A percentile compares a stretch with the other conserved stretches of the same genome.
Evolutionary conservation across 2,797 vertebrate species (phyloP).

Genomic region (Chiroxiphia lanceolata): DNA sequence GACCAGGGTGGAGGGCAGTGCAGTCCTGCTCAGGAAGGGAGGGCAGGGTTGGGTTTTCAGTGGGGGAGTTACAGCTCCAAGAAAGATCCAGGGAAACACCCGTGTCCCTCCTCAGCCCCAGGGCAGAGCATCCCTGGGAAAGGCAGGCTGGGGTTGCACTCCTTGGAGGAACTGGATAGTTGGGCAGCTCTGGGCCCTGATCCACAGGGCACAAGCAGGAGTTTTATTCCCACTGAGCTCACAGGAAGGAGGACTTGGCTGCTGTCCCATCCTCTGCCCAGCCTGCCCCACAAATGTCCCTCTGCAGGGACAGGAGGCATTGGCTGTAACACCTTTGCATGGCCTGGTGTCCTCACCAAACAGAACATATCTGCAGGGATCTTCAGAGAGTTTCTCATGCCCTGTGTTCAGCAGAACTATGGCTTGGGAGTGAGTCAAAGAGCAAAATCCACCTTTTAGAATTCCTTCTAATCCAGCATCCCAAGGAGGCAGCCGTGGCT

Average conservation of each 20-base stretch:
- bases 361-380: not conserved
- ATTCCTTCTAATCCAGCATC: not conserved
- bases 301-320: not conserved
- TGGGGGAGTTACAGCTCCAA: not conserved
- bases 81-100: not conserved
- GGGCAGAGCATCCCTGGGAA: not conserved
- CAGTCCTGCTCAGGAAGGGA: not conserved
- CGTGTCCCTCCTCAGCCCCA: too few relatives aligned
- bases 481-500: not conserved
- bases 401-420: not conserved
- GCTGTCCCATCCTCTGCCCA: not conserved
- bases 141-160: rapidly evolving
- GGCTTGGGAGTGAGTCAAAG: not conserved
- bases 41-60: not conserved
- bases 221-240: not conserved
- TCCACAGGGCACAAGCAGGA: not conserved
- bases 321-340: not conserved
- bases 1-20: not conserved
- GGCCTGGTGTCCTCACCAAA: not conserved
- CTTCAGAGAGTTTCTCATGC: not conserved
- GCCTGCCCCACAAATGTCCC: not conserved
- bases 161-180: not conserved
- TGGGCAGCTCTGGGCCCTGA: not conserved
- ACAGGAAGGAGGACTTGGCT: not conserved
- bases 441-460: not conserved